Base-by-base conservation (phyloP, 2,797 vertebrate species). In the Lindbergichthys nudifrons region DNA sequence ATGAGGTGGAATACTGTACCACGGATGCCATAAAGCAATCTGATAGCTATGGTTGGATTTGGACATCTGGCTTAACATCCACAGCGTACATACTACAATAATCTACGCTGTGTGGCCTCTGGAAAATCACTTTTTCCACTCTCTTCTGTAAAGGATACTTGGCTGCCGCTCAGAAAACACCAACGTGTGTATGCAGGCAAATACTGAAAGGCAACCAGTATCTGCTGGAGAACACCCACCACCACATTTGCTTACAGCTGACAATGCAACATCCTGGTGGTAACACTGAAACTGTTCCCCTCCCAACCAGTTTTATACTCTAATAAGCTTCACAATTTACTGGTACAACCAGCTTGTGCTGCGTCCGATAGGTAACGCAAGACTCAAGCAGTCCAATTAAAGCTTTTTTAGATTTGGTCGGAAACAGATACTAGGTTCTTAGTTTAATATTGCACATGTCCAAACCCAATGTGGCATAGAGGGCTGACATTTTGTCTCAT, bases 21-120 rank as follows among this genome's bases (percentile, higher is more conserved):
- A 50, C 47, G 67, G 73, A 86, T 78, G 80, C 73, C 74, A 64
- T 79, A 47, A 79, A 82, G 89, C 73, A 91, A 92, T 63, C 77
- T 36, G 89, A 93, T 88, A 89, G 72, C 85, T 89, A 64, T 79
- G 80, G 60, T 85, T 89, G 83, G 89, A 88, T 87, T 65, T 63
- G 56, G 70, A 85, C 81, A 77, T 85, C 65, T 78, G 81, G 80
- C 59, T 79, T 73, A 77, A 75, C 73, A 76, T 85, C 74, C 70
- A 52, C 57, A 70, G 57, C 75, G 85, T 77, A 36, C 32, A 36
- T 80, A 76, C 68, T 82, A 84, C 43, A 21, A 73, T 65, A 36
- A 68, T 66, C 76, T 68, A 69, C 52, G 62, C 62, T 75, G 81
- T 88, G 83, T 81, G 84, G 82, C 62, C 62, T 81, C 75, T 89